Base-by-base conservation (phyloP, 2,888 invertebrate species). In the Hydraecia micacea region DNA sequence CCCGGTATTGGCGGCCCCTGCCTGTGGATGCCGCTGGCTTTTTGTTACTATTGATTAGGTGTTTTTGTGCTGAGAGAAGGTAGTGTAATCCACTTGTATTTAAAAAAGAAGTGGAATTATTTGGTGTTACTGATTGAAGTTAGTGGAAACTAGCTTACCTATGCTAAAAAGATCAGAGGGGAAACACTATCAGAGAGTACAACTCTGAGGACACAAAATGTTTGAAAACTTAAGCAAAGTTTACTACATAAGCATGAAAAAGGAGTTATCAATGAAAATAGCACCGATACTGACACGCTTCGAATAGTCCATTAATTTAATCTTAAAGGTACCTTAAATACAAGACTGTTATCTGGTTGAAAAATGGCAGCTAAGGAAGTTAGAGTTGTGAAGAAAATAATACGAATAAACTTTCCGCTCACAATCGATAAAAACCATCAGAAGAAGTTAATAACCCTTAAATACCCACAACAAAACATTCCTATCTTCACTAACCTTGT, bases 1-100 rank as follows among this genome's bases (percentile, higher is more conserved):
- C 79, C 76, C 83, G 87, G 89, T 91, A 87, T 89, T 86, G 89
- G 85, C 80, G 72, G 69, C 82, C 83, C 82, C 86, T 88, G 86
- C 84, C 84, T 77, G 65, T 76, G 75, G 71, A 70, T 74, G 79
- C 71, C 77, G 73, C 15, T 69, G 73, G 73, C 82, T 82, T 86
- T 81, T 82, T 81, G 81, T 80, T 84, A 65, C 79, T 88, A 85
- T 89, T 88, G 86, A 90, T 86, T 87, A 79, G 74, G 71, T 58
- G 63, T 55, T 83, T 77, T 81, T 78, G 83, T 71, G 72, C 55
- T 66, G 3, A 69, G 15, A 36, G 13, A 69, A 76, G 63, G 60
- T 77, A 2, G 15, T 25, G 36, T 62, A 36, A 60, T 75, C 18
- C 13, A 60, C 11, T n/a, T 13, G 1, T 36, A 39, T 49, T 62